Percentiles rank a stretch among this genome's conserved stretches.
These are phyloP conservation scores for Dinoponera quadriceps DNA, from an alignment of 1,140 invertebrate species.

Conservation along the genomic window DNA sequence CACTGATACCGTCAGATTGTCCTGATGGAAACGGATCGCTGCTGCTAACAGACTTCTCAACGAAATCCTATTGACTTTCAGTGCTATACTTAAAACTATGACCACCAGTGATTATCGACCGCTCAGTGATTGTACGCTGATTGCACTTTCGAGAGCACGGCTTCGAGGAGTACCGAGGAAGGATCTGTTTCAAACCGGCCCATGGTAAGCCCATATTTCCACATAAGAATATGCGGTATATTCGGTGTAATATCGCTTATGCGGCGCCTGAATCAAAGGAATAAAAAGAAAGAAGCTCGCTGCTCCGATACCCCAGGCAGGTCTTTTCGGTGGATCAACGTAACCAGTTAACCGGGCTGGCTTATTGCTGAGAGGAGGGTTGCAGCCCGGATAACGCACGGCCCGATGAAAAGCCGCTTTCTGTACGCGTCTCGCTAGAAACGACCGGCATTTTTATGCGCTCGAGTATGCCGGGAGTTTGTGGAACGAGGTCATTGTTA, in stretches of 20 bases:
- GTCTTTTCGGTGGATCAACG: neutral
- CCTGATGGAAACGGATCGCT: too few species aligned
- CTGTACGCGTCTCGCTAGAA: constrained; percentile 28
- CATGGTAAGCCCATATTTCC: neutral
- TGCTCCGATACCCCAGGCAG: neutral
- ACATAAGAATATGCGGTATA: too few species aligned
- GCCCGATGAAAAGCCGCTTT: constrained; percentile 44
- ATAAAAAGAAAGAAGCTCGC: neutral
- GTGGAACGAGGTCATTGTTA: constrained; percentile 49
- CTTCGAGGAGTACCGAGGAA: neutral
- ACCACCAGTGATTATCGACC: too few species aligned
- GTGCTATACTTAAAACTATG: too few species aligned
- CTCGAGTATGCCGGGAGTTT: constrained; percentile 31
- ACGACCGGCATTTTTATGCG: constrained; percentile 34
- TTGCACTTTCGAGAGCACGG: too few species aligned
- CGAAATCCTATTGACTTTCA: too few species aligned
- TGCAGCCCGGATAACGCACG: constrained; percentile 2
- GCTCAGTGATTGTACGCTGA: too few species aligned
- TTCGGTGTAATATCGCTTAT: too few species aligned
- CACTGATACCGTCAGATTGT: too few species aligned
- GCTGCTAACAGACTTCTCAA: too few species aligned
- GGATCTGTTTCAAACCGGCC: neutral
- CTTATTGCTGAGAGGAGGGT: constrained; percentile 15
- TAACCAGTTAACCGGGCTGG: constrained; percentile 3
- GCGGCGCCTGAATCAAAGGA: too few species aligned